A percentile compares a stretch with the other conserved stretches of the same genome.
phyloP scores from a whole-genome alignment of 2,888 invertebrate species.

The Polymixis lichenea region DNA sequence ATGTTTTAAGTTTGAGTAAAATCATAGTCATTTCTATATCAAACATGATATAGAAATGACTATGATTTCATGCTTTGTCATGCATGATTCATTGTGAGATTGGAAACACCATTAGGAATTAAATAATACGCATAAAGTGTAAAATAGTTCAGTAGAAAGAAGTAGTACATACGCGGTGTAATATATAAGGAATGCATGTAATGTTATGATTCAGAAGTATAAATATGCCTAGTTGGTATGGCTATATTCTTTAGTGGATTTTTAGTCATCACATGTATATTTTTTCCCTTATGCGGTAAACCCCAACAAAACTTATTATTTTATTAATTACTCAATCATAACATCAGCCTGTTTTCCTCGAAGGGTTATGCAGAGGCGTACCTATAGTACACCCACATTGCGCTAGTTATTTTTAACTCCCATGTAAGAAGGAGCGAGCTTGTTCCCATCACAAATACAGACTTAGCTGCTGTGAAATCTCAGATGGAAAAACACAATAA shows the following conservation, averaged over 20 bases:
- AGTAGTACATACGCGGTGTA: not conserved
- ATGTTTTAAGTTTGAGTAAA: not conserved
- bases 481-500: not conserved
- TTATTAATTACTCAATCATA: not conserved
- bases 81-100: conserved; percentile 19
- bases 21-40: conserved; percentile 2
- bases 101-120: not conserved
- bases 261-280: not conserved
- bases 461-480: no score
- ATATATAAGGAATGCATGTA: not conserved
- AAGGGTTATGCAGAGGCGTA: not conserved
- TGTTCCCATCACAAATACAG: not conserved
- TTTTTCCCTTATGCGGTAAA: not conserved
- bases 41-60: conserved; percentile 36
- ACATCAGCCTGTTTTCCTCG: not conserved
- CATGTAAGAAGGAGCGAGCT: no score
- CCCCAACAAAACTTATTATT: not conserved
- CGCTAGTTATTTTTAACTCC: not conserved
- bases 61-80: conserved; percentile 18
- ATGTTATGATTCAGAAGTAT: conserved; percentile 2
- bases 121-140: not conserved
- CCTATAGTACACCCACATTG: not conserved
- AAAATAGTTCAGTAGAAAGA: not conserved
- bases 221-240: not conserved
- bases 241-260: not conserved